A percentile compares a stretch with the other conserved stretches of the same genome.
Conservation (phyloP, 1,140 invertebrate genomes). For the Metaphire vulgaris region DNA sequence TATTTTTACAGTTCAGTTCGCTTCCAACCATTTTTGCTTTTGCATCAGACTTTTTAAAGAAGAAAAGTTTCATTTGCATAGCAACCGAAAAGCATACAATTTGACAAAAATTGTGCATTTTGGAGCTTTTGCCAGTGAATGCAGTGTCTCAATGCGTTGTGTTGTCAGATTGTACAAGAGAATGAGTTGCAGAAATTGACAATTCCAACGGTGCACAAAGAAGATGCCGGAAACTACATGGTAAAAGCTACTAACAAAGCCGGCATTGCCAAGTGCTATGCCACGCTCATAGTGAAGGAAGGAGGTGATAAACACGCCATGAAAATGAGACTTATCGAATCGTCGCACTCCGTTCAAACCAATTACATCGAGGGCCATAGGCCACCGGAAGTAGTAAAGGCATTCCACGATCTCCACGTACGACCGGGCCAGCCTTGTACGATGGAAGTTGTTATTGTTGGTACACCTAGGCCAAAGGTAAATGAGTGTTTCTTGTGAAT, state of each 20-base stretch:
- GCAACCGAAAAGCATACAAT: no score
- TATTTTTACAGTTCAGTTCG: no score
- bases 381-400: slow-evolving; percentile 47
- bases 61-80: no score
- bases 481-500: slow-evolving; percentile 26
- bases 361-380: slow-evolving; percentile 29
- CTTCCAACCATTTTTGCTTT: no score
- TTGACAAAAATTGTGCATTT: no score
- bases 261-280: slow-evolving; percentile 46
- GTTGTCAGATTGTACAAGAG: slow-evolving; percentile 49
- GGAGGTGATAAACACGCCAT: slow-evolving; percentile 24
- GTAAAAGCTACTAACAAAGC: slow-evolving; percentile 47
- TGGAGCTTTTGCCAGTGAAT: no score
- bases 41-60: no score
- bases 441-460: slow-evolving; percentile 66
- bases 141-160: no score
- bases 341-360: slow-evolving; percentile 26
- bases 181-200: slow-evolving; percentile 48
- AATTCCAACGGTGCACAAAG: slow-evolving; percentile 50
- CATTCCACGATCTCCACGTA: slow-evolving; percentile 47
- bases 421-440: slow-evolving; percentile 57
- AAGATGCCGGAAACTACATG: slow-evolving; percentile 62
- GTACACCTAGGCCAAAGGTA: slow-evolving; percentile 68
- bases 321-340: slow-evolving; percentile 29
- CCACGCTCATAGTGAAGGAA: slow-evolving; percentile 45